A percentile compares a stretch with the other conserved stretches of the same genome.
Evolutionary conservation across 2,797 vertebrate species (phyloP).

Genomic region (Simalia tracyae): DNA sequence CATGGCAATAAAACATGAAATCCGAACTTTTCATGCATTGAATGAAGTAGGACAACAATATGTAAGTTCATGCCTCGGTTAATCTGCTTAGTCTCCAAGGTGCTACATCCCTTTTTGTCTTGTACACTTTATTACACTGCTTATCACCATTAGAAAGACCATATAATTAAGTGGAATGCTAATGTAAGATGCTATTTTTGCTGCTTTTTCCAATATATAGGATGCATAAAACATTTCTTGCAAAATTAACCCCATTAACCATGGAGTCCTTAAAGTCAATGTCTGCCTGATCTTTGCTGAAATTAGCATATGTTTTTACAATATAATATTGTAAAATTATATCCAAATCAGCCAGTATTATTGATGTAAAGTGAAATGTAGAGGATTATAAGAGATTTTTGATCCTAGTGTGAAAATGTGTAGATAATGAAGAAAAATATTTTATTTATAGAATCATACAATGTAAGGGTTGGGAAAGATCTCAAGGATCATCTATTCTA

Average conservation of each 20-base stretch:
- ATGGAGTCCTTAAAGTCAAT: not conserved
- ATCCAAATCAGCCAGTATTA: not conserved
- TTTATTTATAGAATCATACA: not conserved
- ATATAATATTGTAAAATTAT: not conserved
- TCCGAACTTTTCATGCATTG: not conserved
- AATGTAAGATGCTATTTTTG: not conserved
- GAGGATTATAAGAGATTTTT: not conserved
- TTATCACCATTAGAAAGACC: not conserved
- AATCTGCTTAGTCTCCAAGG: not conserved
- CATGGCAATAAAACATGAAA: not conserved
- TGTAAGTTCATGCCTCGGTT: not conserved
- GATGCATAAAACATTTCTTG: not conserved
- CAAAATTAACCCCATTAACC: not conserved
- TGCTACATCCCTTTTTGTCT: slow-evolving; percentile 5
- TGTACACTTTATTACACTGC: slow-evolving; percentile 10
- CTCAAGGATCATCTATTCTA: not conserved
- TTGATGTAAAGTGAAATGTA: not conserved
- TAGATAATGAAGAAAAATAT: not conserved
- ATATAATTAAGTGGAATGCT: slow-evolving; percentile 10
- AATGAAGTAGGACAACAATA: not conserved
- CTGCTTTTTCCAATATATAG: not conserved
- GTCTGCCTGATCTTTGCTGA: not conserved
- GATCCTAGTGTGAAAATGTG: not conserved
- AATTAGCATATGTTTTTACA: not conserved
- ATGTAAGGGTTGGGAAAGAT: not conserved